Evolutionary conservation across 2,888 invertebrate species (phyloP).

Genomic region (Microplitis deprimator): DNA sequence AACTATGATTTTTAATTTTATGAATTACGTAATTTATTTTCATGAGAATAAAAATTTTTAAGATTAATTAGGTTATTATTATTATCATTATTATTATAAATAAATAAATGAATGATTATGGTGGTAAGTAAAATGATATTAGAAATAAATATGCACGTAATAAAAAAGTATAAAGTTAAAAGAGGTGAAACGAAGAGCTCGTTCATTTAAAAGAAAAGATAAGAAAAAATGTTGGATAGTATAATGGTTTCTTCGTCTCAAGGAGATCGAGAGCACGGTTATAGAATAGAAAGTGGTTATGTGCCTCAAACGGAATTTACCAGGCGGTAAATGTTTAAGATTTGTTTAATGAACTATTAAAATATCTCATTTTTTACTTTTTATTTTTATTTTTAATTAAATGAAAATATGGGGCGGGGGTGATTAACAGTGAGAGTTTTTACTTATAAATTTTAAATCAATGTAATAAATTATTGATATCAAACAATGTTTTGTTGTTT

Average conservation of each 20-base stretch:
- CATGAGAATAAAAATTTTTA: too few relatives aligned
- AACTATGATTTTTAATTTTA: not conserved
- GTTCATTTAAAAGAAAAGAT: constrained; percentile 14
- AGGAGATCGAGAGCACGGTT: constrained; percentile 50
- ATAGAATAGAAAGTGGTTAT: constrained; percentile 56
- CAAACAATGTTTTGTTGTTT: too few relatives aligned
- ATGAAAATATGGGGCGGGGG: not conserved
- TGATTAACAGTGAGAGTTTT: not conserved
- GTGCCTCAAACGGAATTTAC: constrained; percentile 49
- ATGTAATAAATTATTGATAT: too few relatives aligned
- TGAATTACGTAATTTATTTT: not conserved
- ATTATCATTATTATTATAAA: too few relatives aligned
- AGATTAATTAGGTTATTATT: too few relatives aligned
- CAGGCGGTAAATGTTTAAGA: constrained; percentile 25
- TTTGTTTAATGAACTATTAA: constrained; percentile 11
- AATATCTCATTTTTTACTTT: constrained; percentile 25
- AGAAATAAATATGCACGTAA: not conserved
- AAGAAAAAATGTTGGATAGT: constrained; percentile 38
- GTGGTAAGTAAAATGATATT: not conserved
- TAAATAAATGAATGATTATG: too few relatives aligned
- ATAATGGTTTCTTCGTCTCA: constrained; percentile 49
- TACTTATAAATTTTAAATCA: not conserved
- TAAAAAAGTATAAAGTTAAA: not conserved
- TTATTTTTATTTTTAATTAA: not conserved
- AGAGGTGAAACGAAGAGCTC: constrained; percentile 18